phyloP scores from a whole-genome alignment of 2,888 invertebrate genomes.

The Onchidella celtica region DNA sequence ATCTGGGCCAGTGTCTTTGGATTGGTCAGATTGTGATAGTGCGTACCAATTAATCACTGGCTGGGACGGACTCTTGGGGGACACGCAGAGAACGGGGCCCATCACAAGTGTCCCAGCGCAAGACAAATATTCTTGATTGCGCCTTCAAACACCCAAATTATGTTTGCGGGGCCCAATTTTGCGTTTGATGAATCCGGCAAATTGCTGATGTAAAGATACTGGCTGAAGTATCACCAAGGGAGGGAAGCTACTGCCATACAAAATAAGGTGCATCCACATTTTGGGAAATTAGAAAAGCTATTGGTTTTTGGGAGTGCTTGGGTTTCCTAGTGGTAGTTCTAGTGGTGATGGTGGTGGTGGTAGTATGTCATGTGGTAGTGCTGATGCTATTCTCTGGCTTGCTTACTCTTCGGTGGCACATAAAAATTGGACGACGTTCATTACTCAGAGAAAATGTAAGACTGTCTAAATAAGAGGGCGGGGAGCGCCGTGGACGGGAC shows the following conservation, averaged over 20 bases:
- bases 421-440: not conserved
- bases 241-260: constrained; percentile 7
- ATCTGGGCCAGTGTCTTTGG: not conserved
- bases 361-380: not conserved
- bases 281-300: constrained; percentile 6
- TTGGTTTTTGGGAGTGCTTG: not conserved
- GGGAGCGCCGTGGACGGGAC: not conserved
- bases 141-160: constrained; percentile 46
- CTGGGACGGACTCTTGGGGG: not conserved
- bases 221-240: constrained; percentile 37
- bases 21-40: constrained; percentile 43
- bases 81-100: not conserved
- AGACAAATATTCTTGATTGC: constrained; percentile 45
- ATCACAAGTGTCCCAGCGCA: constrained; percentile 36
- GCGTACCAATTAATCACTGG: constrained; percentile 49
- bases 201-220: constrained; percentile 50
- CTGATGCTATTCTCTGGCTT: not conserved
- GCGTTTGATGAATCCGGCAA: constrained; percentile 48
- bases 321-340: not conserved
- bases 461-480: not conserved
- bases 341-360: not conserved
- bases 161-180: constrained; percentile 38
- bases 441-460: not conserved
- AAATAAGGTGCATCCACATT: constrained; percentile 25
- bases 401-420: not conserved